A percentile compares a stretch with the other conserved stretches of the same genome.
Evolutionary conservation across 64 coral and sea anemone species (phyloP).

Genomic region (Orbicella faveolata): DNA sequence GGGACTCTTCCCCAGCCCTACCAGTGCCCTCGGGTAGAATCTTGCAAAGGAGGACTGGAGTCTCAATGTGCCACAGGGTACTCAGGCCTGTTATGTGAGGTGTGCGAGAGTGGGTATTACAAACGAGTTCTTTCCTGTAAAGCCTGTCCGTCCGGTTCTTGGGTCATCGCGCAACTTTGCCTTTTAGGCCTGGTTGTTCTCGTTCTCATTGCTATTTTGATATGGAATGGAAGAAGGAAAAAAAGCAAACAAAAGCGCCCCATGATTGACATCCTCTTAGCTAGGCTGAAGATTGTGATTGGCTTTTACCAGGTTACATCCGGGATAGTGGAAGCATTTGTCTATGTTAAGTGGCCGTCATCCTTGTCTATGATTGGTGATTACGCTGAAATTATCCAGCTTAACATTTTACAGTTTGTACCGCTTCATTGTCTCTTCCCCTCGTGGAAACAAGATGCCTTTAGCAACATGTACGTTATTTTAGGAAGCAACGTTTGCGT

Average conservation of each 20-base stretch:
- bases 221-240: constrained; percentile 12
- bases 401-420: constrained; percentile 59
- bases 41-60: constrained; percentile 49
- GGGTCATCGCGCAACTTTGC: constrained; percentile 27
- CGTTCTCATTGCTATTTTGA: constrained; percentile 4
- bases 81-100: constrained; percentile 44
- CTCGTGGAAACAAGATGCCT: constrained; percentile 28
- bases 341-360: constrained; percentile 49
- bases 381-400: constrained; percentile 48
- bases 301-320: constrained; percentile 66
- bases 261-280: constrained; percentile 28
- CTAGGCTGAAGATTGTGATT: constrained; percentile 58
- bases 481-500: neutral
- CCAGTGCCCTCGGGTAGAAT: constrained; percentile 27
- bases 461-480: constrained; percentile 22
- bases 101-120: constrained; percentile 37
- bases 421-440: constrained; percentile 52
- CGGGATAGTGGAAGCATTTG: constrained; percentile 59
- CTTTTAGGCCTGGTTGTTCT: neutral
- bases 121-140: constrained; percentile 43
- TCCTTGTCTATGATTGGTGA: constrained; percentile 45
- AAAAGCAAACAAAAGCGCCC: constrained; percentile 1
- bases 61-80: constrained; percentile 39
- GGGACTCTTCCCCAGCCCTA: constrained; percentile 23
- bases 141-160: neutral